Conservation (phyloP, 1,140 invertebrate genomes). For the Macrobrachium nipponense region DNA sequence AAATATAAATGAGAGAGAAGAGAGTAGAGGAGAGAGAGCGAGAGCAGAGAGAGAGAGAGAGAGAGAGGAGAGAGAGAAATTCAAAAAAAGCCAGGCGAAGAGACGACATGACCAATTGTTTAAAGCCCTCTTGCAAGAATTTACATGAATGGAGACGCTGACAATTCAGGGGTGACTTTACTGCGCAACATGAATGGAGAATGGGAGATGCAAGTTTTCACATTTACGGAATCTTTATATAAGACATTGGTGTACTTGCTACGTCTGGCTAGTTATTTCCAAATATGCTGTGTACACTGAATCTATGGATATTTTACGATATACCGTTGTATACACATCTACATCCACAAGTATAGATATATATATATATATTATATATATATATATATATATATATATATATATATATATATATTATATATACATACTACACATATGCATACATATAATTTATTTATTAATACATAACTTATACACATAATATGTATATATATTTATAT, state of each 20-base stretch:
- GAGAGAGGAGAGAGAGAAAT: background rate
- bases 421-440: background rate
- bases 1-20: background rate
- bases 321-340: background rate
- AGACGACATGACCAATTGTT: background rate
- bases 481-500: background rate
- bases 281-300: too few relatives aligned
- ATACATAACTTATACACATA: background rate
- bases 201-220: too few relatives aligned
- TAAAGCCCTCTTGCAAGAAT: too few relatives aligned
- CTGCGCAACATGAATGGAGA: too few relatives aligned
- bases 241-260: too few relatives aligned
- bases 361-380: background rate
- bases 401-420: background rate
- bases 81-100: background rate
- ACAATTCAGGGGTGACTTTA: too few relatives aligned
- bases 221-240: too few relatives aligned
- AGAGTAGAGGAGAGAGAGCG: conserved; percentile 19
- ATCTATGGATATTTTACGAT: too few relatives aligned
- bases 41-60: background rate
- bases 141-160: too few relatives aligned
- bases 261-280: too few relatives aligned
- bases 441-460: background rate
- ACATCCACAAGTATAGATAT: background rate
- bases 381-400: conserved; percentile 3